phyloP scores from a whole-genome alignment of 2,113 vertebrate species.

The Lagenorhynchus albirostris region DNA sequence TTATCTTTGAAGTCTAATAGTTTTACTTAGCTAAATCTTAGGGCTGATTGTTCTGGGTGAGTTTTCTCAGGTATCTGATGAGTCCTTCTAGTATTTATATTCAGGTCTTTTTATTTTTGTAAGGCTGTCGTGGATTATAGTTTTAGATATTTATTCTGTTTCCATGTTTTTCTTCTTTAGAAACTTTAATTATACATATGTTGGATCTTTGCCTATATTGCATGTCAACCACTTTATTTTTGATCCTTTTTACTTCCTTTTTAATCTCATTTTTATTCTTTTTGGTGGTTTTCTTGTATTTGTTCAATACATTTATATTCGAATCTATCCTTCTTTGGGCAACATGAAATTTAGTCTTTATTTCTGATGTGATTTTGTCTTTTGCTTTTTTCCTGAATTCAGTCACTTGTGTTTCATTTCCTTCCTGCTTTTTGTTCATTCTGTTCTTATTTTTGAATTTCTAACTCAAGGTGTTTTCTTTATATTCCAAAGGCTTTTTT shows the following conservation, averaged over 20 bases:
- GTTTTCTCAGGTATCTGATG: not conserved
- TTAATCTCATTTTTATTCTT: not conserved
- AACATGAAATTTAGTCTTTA: not conserved
- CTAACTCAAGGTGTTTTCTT: not conserved
- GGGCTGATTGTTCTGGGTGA: not conserved
- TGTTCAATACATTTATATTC: not conserved
- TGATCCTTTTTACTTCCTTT: not conserved
- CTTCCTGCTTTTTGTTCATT: not conserved
- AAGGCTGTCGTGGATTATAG: not conserved
- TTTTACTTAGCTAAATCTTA: slow-evolving; percentile 3
- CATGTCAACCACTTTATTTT: not conserved
- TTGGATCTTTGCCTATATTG: slow-evolving; percentile 21
- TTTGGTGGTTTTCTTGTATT: not conserved
- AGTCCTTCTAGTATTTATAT: not conserved
- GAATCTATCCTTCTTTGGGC: not conserved
- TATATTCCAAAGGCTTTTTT: not conserved
- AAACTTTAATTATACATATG: not conserved
- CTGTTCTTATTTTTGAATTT: slow-evolving; percentile 11
- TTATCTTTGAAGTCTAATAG: not conserved
- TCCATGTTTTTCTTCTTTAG: not conserved
- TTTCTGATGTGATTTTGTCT: not conserved
- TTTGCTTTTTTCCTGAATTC: not conserved
- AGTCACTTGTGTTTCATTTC: not conserved
- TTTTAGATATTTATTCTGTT: not conserved
- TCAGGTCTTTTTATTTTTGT: not conserved